Evolutionary conservation across 2,113 vertebrate genomes (phyloP).

Genomic region (Hiodon alosoides): DNA sequence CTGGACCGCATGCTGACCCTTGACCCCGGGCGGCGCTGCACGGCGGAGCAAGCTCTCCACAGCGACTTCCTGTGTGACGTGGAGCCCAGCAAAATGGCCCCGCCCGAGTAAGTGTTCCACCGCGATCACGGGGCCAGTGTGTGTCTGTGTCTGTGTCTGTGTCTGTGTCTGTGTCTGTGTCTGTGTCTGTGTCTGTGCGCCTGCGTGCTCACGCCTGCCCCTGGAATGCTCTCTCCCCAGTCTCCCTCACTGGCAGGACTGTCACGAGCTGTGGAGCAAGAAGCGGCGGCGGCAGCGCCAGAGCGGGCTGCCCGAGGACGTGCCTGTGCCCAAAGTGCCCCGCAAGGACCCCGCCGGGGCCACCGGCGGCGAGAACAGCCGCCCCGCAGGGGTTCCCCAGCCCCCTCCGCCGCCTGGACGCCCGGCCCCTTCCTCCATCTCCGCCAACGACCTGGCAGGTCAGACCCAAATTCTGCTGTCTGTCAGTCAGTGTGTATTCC

Average conservation of each 20-base stretch:
- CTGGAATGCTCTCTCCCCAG: constrained; percentile 47
- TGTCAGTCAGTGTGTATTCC: not conserved
- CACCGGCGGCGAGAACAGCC: constrained; percentile 74
- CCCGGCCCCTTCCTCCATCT: constrained; percentile 38
- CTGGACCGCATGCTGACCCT: constrained; percentile 96
- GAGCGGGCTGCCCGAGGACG: constrained; percentile 80
- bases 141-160: not conserved
- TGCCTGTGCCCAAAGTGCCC: constrained; percentile 78
- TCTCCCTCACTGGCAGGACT: constrained; percentile 95
- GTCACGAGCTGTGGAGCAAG: constrained; percentile 97
- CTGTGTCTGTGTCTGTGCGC: not conserved
- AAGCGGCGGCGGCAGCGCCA: constrained; percentile 87
- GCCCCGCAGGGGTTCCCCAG: constrained; percentile 66
- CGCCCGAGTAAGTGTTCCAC: constrained; percentile 82
- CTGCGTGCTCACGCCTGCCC: not conserved
- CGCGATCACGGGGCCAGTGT: no score
- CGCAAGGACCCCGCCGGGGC: constrained; percentile 79
- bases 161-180: not conserved
- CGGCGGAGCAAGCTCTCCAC: constrained; percentile 84
- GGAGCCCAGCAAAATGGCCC: constrained; percentile 90
- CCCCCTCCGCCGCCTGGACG: constrained; percentile 38
- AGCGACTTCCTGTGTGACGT: constrained; percentile 89
- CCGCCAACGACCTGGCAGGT: constrained; percentile 60
- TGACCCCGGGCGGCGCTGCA: constrained; percentile 89
- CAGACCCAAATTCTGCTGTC: constrained; percentile 9